Evolutionary conservation across 2,888 invertebrate species (phyloP), one percentile per base, ranked within the genome.

Genomic region (Acrobasis suavella): DNA sequence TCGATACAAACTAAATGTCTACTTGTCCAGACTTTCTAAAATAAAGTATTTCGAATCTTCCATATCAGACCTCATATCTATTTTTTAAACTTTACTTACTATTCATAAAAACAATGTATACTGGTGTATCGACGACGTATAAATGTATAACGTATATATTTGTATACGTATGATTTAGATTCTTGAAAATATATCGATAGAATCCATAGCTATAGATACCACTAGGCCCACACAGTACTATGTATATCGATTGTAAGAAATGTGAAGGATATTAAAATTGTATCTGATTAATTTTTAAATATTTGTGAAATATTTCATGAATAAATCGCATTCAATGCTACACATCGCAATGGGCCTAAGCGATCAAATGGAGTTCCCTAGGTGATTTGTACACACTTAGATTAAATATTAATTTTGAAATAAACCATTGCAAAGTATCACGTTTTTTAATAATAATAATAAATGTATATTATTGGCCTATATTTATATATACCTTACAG

Each of bases 61-160:
- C 71, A 71, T 71, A 71, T 71, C 71, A 65, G 64, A 60, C 62
- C 62, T 68, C 68, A 70, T 68, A 71, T 71, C 68, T 65, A 58
- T 63, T 61, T 62, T 49, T 61, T 67, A 59, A 51, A 64, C 37
- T 58, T 58, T 64, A 60, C 52, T n/a, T 52, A n/a, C 37, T 32
- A 22, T 52, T 46, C 32, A 32, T 22, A 32, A 32, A n/a, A 55
- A 46, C 46, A 5, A 46, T 46, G 46, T 46, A 14, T 46, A 46
- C 46, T 58, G 42, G 37, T 32, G 7, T 32, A 32, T 32, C 32
- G 32, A 32, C 2, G 32, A 32, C 32, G 32, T 32, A 32, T 32
- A 32, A 32, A 32, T 32, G 32, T 32, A 32, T 32, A 37, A 22
- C 14, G 22, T 56, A 15, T 55, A 15, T 46, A 46, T 12, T 46